Percentiles rank a stretch among this genome's conserved stretches.
Conservation (phyloP, 2,888 invertebrate genomes). For the Homarus gammarus region DNA sequence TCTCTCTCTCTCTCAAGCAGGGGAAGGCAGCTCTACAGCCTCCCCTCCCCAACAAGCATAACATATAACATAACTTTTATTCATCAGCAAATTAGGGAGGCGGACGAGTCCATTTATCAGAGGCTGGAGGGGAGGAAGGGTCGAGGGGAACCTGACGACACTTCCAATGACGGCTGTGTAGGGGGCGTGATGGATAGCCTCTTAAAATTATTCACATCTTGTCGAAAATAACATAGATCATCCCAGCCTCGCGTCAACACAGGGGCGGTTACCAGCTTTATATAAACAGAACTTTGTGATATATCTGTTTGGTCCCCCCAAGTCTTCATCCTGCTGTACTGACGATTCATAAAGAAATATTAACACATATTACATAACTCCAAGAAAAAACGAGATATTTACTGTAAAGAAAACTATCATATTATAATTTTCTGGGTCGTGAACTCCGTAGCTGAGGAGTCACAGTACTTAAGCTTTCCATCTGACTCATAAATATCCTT, state of each 20-base stretch:
- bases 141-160: background rate
- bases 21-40: background rate
- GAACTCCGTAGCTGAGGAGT: too few species aligned
- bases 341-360: too few species aligned
- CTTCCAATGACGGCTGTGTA: background rate
- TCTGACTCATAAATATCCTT: background rate
- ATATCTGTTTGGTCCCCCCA: too few species aligned
- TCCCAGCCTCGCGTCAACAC: background rate
- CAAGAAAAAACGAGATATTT: too few species aligned
- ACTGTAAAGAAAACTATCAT: too few species aligned
- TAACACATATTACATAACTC: too few species aligned
- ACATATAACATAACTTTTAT: conserved; percentile 29
- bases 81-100: conserved; percentile 61
- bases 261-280: too few species aligned
- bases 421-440: too few species aligned
- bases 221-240: background rate
- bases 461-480: too few species aligned
- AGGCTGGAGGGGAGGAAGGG: conserved; percentile 17
- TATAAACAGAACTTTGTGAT: too few species aligned
- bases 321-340: too few species aligned
- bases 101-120: conserved; percentile 58
- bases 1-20: conserved; percentile 9
- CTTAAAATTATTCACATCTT: conserved; percentile 6
- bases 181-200: conserved; percentile 1
- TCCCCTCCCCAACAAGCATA: background rate